Conservation (phyloP, 2,888 invertebrate species). For the Latrodectus elegans region DNA sequence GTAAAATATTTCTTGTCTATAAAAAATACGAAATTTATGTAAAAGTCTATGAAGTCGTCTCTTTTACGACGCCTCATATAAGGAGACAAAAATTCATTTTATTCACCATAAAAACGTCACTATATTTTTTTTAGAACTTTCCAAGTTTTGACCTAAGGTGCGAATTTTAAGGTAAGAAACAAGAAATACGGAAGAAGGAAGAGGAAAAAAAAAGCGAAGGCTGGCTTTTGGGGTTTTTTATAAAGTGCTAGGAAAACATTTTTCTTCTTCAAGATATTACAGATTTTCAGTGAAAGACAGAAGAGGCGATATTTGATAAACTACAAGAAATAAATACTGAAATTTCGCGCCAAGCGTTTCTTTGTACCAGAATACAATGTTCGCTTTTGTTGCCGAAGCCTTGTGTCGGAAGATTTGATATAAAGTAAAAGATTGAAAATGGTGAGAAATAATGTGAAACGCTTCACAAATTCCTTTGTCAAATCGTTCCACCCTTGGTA, state of each 20-base stretch:
- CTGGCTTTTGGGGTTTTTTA: not conserved
- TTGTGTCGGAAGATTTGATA: no score
- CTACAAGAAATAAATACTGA: not conserved
- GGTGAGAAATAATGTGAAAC: no score
- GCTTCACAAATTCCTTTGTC: no score
- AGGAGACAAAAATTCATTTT: not conserved
- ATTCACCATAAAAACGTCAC: not conserved
- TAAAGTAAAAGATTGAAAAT: no score
- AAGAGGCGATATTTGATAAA: slow-evolving; percentile 1
- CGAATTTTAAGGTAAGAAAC: slow-evolving; percentile 1
- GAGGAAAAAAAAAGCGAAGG: no score
- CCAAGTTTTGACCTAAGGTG: not conserved
- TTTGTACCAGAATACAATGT: not conserved
- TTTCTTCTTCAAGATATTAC: not conserved
- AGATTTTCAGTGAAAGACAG: not conserved
- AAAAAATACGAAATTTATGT: not conserved
- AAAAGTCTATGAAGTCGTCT: not conserved
- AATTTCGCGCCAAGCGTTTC: not conserved
- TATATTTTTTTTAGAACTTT: not conserved
- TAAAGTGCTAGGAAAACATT: slow-evolving; percentile 5
- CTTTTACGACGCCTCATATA: not conserved
- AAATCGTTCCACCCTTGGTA: no score
- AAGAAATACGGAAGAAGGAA: not conserved
- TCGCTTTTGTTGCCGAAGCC: not conserved
- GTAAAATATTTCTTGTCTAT: no score